Base-by-base conservation (phyloP, 2,888 invertebrate species). In the Chrysolina americana region DNA sequence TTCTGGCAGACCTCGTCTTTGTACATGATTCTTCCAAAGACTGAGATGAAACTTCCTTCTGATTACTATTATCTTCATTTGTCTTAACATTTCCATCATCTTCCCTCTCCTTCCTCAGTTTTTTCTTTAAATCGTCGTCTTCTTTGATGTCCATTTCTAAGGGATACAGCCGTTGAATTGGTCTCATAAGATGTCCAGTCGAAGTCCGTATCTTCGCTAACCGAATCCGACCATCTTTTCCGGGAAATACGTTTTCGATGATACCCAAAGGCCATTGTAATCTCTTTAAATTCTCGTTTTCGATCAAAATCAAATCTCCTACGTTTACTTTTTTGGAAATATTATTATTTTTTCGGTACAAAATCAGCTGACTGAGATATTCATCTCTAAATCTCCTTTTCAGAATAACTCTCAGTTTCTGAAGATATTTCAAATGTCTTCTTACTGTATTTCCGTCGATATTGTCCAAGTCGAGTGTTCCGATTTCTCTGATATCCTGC, bases 221-320 rank as follows among this genome's bases (percentile, higher is more conserved):
- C 19, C 59, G 21, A 8, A 59, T 15, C 28, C 15, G 11, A 11
- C 23, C 59, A 19, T 59, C 59, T 21, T 28, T 21, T 23, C 59
- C 15, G 2, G 59, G 59, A 59, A 59, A 23, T 6, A 59, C 11
- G 13, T 59, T 28, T 21, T 59, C 21, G 8, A 59, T 21, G 28
- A 21, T 23, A 19, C 59, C 59, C 21, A 59, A 28, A 23, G 59
- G 59, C 59, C 59, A 59, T 23, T 59, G 1, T 13, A 59, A 13
- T 59, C 59, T 59, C 21, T 59, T 59, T 9, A n/a, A 13, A 59
- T 59, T 0, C 21, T 64, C 41, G 21, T 64, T 64, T 21, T 44
- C 44, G 21, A 64, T 44, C 2, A 19, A 10, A 13, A 41, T 41
- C 10, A 64, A 41, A 64, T 64, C 64, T 15, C 64, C 21, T 19